Percentiles rank a stretch among this genome's conserved stretches.
Conservation (phyloP, 1,140 invertebrate species). For the Nixonia krombeini region DNA sequence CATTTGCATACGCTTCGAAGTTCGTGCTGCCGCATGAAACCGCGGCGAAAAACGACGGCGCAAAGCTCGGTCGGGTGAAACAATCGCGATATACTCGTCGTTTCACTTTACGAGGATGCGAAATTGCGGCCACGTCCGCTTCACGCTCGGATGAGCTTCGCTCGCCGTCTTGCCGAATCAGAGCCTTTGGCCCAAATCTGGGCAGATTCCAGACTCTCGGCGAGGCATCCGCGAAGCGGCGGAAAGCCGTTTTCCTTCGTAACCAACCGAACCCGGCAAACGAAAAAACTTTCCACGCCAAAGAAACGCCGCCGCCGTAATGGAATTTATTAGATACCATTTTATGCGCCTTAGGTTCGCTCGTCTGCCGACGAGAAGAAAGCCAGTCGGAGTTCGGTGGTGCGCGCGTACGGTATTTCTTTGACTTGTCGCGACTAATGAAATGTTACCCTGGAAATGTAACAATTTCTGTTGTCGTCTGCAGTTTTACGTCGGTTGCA, state of each 20-base stretch:
- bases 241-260: not conserved
- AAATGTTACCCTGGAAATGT: no score
- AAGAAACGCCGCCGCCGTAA: not conserved
- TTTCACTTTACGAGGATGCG: slow-evolving; percentile 35
- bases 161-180: slow-evolving; percentile 14
- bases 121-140: slow-evolving; percentile 25
- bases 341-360: not conserved
- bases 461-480: no score
- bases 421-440: no score
- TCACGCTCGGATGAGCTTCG: slow-evolving; percentile 28
- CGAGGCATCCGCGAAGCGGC: not conserved
- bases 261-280: no score
- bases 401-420: no score
- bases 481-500: no score
- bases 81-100: slow-evolving; percentile 24
- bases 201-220: slow-evolving; percentile 4
- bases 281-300: not conserved
- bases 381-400: no score
- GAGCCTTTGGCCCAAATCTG: slow-evolving; percentile 13
- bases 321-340: not conserved
- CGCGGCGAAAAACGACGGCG: slow-evolving; percentile 8
- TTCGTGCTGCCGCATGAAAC: slow-evolving; percentile 10
- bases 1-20: slow-evolving; percentile 20
- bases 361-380: no score
- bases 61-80: slow-evolving; percentile 21